phyloP scores from a whole-genome alignment of 2,888 invertebrate genomes.

The Bombyx huttoni region DNA sequence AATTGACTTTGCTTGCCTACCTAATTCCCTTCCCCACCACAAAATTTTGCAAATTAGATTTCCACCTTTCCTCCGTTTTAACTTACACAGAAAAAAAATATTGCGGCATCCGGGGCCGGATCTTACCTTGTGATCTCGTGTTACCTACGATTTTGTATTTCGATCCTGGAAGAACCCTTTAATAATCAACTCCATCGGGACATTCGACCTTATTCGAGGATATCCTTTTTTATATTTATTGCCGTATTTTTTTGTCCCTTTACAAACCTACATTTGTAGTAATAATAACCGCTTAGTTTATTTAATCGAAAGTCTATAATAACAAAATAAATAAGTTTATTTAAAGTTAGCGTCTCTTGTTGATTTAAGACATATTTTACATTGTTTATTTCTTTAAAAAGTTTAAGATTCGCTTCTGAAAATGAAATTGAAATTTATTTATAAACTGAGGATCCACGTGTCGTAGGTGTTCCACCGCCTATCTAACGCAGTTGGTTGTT shows the following conservation, averaged over 20 bases:
- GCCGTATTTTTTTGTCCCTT: neutral
- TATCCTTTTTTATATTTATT: neutral
- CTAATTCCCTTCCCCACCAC: slow-evolving; percentile 59
- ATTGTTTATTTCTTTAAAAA: neutral
- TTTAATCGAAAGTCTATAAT: neutral
- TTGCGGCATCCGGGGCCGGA: slow-evolving; percentile 41
- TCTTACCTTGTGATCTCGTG: slow-evolving; percentile 30
- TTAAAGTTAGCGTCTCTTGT: neutral
- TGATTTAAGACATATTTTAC: too few species aligned
- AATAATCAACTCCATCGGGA: slow-evolving; percentile 18
- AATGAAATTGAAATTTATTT: neutral
- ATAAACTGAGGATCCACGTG: slow-evolving; percentile 33
- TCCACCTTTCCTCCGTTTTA: slow-evolving; percentile 40
- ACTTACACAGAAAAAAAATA: slow-evolving; percentile 41
- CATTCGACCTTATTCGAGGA: slow-evolving; percentile 7
- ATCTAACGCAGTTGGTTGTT: slow-evolving; percentile 39
- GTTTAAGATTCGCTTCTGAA: too few species aligned
- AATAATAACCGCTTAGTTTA: too few species aligned
- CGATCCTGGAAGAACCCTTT: slow-evolving; percentile 17
- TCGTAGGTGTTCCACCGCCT: slow-evolving; percentile 33
- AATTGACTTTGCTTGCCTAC: slow-evolving; percentile 67
- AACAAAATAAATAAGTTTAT: neutral
- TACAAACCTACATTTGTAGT: neutral
- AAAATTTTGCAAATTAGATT: slow-evolving; percentile 66
- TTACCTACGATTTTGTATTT: slow-evolving; percentile 27